phyloP scores from a whole-genome alignment of 2,797 vertebrate genomes.

The Helicolenus hilgendorfi region DNA sequence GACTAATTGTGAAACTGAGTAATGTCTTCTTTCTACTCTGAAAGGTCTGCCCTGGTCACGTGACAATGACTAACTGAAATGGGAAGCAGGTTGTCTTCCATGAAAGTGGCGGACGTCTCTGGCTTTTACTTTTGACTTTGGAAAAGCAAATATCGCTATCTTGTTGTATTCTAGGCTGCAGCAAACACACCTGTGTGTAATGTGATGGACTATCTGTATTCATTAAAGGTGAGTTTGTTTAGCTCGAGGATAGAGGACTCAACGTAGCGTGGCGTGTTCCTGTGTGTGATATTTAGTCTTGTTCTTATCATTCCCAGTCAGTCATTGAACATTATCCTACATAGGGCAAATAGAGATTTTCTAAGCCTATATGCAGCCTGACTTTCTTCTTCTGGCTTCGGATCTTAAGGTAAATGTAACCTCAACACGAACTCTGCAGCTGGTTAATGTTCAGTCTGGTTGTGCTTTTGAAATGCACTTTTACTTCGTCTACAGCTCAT shows the following conservation, averaged over 20 bases:
- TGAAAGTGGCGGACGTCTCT: neutral
- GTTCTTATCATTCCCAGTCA: neutral
- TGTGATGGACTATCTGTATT: constrained; percentile 85
- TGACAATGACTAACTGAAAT: constrained; percentile 52
- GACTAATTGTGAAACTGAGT: constrained; percentile 53
- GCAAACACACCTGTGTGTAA: neutral
- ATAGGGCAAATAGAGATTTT: neutral
- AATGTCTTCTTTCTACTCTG: constrained; percentile 59
- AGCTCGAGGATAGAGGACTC: neutral
- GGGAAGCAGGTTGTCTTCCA: constrained; percentile 8
- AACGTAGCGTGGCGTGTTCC: neutral
- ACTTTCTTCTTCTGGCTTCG: constrained; percentile 15
- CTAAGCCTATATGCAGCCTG: neutral
- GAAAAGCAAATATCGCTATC: constrained; percentile 25
- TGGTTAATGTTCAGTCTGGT: constrained; percentile 70
- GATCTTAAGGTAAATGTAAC: constrained; percentile 41
- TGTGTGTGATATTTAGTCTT: neutral
- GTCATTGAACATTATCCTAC: neutral
- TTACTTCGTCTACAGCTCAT: constrained; percentile 28
- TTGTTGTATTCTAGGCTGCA: neutral
- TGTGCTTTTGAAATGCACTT: neutral
- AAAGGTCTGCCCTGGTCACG: constrained; percentile 60
- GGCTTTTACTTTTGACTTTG: constrained; percentile 10
- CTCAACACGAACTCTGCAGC: constrained; percentile 29
- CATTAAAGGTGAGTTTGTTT: constrained; percentile 81